Conservation (phyloP, 2,888 invertebrate species). For the Alcis repandata region DNA sequence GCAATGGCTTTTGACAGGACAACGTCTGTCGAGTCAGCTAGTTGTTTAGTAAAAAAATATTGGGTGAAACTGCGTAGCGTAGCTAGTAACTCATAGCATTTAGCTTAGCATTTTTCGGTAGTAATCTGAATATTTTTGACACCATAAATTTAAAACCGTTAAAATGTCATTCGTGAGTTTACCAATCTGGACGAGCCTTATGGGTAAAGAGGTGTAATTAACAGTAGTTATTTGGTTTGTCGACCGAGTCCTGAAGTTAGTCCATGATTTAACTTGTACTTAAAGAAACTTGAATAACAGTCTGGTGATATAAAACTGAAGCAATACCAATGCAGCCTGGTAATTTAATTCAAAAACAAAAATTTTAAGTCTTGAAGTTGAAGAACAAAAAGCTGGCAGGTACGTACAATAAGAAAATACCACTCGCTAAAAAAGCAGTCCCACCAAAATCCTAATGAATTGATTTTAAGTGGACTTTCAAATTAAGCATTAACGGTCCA, state of each 20-base stretch:
- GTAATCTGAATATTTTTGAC: not conserved
- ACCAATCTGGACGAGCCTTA: not conserved
- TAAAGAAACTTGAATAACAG: not conserved
- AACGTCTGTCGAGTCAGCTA: too few relatives aligned
- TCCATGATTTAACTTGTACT: not conserved
- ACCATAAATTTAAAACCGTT: not conserved
- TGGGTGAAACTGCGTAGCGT: too few relatives aligned
- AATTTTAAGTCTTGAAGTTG: too few relatives aligned
- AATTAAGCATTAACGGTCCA: slow-evolving; percentile 34
- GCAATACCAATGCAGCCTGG: not conserved
- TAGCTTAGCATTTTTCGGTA: too few relatives aligned
- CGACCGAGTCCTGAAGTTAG: not conserved
- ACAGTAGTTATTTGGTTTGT: not conserved
- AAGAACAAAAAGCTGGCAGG: too few relatives aligned
- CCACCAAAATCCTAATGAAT: slow-evolving; percentile 4
- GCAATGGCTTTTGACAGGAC: too few relatives aligned
- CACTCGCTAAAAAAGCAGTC: not conserved
- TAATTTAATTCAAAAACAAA: too few relatives aligned
- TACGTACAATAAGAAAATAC: not conserved
- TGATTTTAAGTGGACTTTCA: slow-evolving; percentile 27
- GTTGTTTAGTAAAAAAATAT: too few relatives aligned
- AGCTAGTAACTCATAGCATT: too few relatives aligned
- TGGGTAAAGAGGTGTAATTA: not conserved
- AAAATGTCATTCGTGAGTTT: not conserved
- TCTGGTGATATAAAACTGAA: not conserved